Evolutionary conservation across 2,888 invertebrate genomes (phyloP), one percentile per base, ranked within the genome.

Genomic region (Panorpa germanica): DNA sequence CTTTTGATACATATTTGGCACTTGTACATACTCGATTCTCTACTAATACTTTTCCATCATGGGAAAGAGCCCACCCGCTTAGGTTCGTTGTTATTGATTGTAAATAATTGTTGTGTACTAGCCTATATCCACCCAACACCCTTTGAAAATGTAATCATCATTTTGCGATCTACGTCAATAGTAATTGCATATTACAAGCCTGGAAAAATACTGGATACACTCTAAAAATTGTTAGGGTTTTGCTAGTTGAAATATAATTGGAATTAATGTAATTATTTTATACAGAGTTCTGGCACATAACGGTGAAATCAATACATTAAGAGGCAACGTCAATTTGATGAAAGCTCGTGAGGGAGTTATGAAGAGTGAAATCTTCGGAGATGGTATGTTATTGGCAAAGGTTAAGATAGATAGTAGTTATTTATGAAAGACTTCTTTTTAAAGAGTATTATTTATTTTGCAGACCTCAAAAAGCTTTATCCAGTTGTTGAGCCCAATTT

Each of bases 31-130:
- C 95, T 22, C 69, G 98, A 40, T 98, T 98, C 63, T 96, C 96
- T 9, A 98, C 98, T 39, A 98, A 98, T 57, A 98, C 98, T 15
- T 98, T 98, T 52, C 98, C 98, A 27, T 91, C 88, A 49, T 98
- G 98, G 98, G 95, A 96, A 56, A 66, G 96, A 44, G 96, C 98
- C 11, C 96, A 98, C 61, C 98, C 98, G 9, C 64, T 95, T 45
- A 76, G 95, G 82, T 83, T 51, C 49, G 47, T 38, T 27, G 4
- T 17, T 19, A 9, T 11, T 21, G 5, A 22, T 10, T 8, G 4
- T 23, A 23, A 25, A 20, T 18, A 13, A 14, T 18, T 27, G 16
- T 13, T 18, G 10, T 32, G 50, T 54, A 12, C n/a, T 20, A n/a
- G 8, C 8, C 8, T n/a, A 20, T 8, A 20, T 9, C 8, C n/a